Conservation (phyloP, 2,888 invertebrate species). For the Tryphoninae sp. region DNA sequence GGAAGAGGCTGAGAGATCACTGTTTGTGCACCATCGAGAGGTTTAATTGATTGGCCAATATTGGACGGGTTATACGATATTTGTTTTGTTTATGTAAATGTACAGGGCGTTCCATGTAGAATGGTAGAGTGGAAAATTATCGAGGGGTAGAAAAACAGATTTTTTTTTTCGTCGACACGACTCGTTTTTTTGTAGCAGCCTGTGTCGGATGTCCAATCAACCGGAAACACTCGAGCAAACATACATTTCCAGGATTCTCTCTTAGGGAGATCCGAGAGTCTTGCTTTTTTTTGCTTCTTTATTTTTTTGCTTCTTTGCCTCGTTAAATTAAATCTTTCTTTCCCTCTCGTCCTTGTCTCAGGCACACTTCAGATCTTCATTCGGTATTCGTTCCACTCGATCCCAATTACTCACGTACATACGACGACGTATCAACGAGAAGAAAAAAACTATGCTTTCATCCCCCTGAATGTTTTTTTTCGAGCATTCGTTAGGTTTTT, state of each 20-base stretch:
- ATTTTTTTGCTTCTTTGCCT: neutral
- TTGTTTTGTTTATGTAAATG: neutral
- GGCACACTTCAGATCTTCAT: constrained; percentile 3
- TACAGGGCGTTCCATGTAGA: neutral
- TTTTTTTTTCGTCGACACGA: neutral
- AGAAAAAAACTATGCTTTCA: neutral
- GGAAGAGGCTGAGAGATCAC: neutral
- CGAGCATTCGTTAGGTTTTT: neutral
- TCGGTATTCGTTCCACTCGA: neutral
- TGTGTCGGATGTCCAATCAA: constrained; percentile 29
- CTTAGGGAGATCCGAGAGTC: neutral
- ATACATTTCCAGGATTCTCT: constrained; percentile 1
- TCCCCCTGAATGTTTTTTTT: neutral
- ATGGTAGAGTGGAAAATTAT: too few relatives aligned
- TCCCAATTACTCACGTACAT: constrained; percentile 13
- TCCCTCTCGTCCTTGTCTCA: neutral
- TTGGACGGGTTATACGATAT: neutral
- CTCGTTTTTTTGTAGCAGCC: neutral
- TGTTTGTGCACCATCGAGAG: neutral
- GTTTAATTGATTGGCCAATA: constrained; percentile 17
- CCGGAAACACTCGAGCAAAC: constrained; percentile 30
- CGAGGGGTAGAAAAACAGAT: too few relatives aligned
- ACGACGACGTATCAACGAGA: neutral
- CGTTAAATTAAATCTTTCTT: constrained; percentile 7
- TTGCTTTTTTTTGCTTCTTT: neutral